Evolutionary conservation across 2,797 vertebrate genomes (phyloP), one percentile per base, ranked within the genome.

Genomic region (Triplophysa bombifrons): DNA sequence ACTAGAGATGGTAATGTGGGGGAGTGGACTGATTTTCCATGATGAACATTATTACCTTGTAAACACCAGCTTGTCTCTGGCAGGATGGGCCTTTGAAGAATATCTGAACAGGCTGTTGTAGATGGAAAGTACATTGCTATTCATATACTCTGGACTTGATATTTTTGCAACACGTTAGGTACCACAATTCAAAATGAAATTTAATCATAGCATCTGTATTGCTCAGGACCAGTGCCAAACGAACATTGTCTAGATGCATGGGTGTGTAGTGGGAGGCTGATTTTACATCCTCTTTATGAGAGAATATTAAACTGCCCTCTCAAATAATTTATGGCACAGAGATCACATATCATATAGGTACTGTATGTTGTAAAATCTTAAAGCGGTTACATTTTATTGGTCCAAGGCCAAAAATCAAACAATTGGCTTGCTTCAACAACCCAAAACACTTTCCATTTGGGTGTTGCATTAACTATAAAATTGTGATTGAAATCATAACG

Each of bases 1-100:
- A 84, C 84, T 85, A 88, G 85, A 76, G 88, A 88, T 89, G 89
- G 84, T 88, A 90, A 87, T 90, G 89, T 92, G 76, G 74, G 68
- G 48, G 64, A 60, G 71, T 19, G 14, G 68, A 67, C 73, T 82
- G 74, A 84, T 84, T 85, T 85, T 85, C 82, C 82, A 84, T 85
- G 77, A 72, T 82, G 76, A 85, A 84, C 77, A 77, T 85, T 85
- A 85, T 82, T 82, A 82, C 76, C 82, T 83, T 85, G 80, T 85
- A 85, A 85, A 85, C 80, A 85, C 76, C 70, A 84, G 70, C 55
- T 64, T 74, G 70, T 74, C 80, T 70, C 70, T 60, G 77, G 77
- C 76, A 55, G 51, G 76, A 78, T 56, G 66, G 30, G 65, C 60
- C 74, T 76, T 64, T 79, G 72, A 77, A 72, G 58, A 66, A 30